These are phyloP conservation scores for Oscheius myriophilus DNA, from an alignment of 2,888 invertebrate genomes.

Conservation along the genomic window DNA sequence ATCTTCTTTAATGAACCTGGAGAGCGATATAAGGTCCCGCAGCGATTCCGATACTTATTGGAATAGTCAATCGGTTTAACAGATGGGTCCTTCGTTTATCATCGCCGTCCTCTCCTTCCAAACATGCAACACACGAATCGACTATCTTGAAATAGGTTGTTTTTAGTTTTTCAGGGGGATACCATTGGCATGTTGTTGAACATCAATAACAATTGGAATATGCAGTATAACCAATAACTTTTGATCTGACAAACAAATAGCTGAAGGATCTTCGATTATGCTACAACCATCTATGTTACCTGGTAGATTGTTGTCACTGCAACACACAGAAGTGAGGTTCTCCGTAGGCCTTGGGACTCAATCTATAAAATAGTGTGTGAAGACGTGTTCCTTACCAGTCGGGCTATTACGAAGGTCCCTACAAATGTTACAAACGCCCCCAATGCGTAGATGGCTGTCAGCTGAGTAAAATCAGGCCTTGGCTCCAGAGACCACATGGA, in stretches of 20 bases:
- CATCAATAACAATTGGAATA: constrained; percentile 48
- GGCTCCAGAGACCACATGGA: constrained; percentile 60
- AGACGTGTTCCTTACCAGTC: constrained; percentile 39
- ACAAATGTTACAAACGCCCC: constrained; percentile 51
- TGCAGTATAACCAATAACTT: constrained; percentile 14
- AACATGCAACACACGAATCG: constrained; percentile 17
- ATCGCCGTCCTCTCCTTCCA: constrained; percentile 56
- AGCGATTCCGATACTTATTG: constrained; percentile 60
- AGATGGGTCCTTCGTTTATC: constrained; percentile 55
- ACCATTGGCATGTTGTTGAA: constrained; percentile 63
- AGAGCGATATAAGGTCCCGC: constrained; percentile 58
- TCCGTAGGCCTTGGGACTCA: constrained; percentile 54
- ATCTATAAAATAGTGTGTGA: constrained; percentile 36
- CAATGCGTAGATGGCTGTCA: constrained; percentile 54
- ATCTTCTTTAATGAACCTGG: constrained; percentile 7
- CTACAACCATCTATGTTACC: constrained; percentile 1
- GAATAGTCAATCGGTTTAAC: constrained; percentile 61
- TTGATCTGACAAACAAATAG: constrained; percentile 3
- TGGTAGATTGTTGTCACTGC: constrained; percentile 44
- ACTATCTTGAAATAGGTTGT: constrained; percentile 11
- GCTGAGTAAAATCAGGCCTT: constrained; percentile 42
- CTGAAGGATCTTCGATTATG: background rate
- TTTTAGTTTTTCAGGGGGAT: background rate
- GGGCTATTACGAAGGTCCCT: constrained; percentile 61
- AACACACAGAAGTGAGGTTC: constrained; percentile 45